phyloP scores from a whole-genome alignment of 2,113 vertebrate species.

The Poeciliopsis retropinna region DNA sequence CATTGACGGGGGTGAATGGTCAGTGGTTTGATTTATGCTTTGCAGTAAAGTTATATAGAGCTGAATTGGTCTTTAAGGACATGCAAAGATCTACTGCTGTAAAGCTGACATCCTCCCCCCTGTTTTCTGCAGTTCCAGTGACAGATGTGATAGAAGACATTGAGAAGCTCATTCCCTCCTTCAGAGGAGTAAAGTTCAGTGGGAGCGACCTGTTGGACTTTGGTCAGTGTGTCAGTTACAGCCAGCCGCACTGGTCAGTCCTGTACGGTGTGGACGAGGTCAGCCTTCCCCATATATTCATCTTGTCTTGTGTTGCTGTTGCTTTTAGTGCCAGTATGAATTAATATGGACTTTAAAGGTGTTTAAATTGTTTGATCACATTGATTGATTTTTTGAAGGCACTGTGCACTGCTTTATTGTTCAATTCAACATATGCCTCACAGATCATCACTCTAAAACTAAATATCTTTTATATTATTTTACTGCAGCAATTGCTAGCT shows the following conservation, averaged over 20 bases:
- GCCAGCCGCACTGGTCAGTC: constrained; percentile 73
- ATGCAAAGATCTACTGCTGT: background rate
- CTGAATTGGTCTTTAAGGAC: background rate
- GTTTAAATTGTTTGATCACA: background rate
- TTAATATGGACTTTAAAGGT: background rate
- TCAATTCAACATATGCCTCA: background rate
- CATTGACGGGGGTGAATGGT: constrained; percentile 88
- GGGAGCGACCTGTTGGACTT: constrained; percentile 89
- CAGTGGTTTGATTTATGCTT: constrained; percentile 60
- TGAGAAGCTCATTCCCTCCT: constrained; percentile 86
- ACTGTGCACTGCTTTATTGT: background rate
- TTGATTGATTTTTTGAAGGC: background rate
- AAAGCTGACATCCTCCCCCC: background rate
- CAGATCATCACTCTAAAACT: constrained; percentile 4
- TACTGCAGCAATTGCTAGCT: constrained; percentile 87
- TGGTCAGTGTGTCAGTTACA: constrained; percentile 84
- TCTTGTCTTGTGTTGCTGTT: background rate
- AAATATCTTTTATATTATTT: constrained; percentile 1
- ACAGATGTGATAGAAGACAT: constrained; percentile 87
- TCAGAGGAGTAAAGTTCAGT: constrained; percentile 92
- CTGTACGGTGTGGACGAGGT: constrained; percentile 96
- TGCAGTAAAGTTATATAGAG: background rate
- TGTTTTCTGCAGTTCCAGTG: constrained; percentile 79
- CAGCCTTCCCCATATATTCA: constrained; percentile 33
- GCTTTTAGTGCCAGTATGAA: background rate